Evolutionary conservation across 2,113 vertebrate species (phyloP).

Genomic region (Sander lucioperca): DNA sequence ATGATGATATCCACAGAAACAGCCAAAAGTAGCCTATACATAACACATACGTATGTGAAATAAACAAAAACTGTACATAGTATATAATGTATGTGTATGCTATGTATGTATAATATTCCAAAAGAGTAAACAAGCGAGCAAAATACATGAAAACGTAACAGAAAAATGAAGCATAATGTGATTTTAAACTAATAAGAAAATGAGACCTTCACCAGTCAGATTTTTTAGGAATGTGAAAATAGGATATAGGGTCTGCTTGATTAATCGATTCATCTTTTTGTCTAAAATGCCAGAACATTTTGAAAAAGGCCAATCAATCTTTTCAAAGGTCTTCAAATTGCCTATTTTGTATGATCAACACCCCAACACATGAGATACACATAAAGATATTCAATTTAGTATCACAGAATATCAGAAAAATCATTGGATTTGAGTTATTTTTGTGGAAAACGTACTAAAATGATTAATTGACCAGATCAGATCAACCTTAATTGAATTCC

Average conservation of each 20-base stretch:
- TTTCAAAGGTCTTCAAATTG: background rate
- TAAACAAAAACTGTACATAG: too few relatives aligned
- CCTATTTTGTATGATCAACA: background rate
- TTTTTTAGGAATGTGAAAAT: background rate
- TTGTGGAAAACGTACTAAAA: rapidly evolving
- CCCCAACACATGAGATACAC: background rate
- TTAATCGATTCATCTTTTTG: background rate
- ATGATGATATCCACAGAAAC: too few relatives aligned
- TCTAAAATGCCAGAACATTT: background rate
- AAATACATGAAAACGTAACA: too few relatives aligned
- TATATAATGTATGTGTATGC: too few relatives aligned
- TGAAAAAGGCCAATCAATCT: background rate
- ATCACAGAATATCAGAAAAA: background rate
- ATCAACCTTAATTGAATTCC: too few relatives aligned
- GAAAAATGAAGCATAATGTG: too few relatives aligned
- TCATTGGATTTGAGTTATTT: background rate
- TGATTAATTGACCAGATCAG: background rate
- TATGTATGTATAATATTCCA: too few relatives aligned
- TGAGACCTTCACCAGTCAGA: background rate
- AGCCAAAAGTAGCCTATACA: too few relatives aligned
- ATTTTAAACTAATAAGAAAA: background rate
- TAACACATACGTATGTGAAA: too few relatives aligned
- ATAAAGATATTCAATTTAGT: background rate
- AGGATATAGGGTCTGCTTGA: background rate
- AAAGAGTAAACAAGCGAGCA: too few relatives aligned